Evolutionary conservation across 1,140 invertebrate genomes (phyloP).

Genomic region (Grapholita molesta): DNA sequence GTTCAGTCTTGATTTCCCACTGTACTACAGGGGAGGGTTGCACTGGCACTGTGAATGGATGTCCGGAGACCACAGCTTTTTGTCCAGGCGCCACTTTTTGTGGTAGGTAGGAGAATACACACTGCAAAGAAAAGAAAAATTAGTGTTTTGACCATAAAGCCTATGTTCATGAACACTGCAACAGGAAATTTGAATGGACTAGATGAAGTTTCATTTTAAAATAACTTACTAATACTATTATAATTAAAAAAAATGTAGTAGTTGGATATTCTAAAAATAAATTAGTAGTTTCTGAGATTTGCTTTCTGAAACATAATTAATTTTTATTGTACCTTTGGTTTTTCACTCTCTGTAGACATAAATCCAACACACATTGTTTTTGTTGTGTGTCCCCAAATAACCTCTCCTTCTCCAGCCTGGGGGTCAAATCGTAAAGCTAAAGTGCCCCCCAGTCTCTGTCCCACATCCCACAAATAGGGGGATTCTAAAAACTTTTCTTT

Average conservation of each 20-base stretch:
- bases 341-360: constrained; percentile 84
- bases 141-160: too few relatives aligned
- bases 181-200: too few relatives aligned
- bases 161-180: too few relatives aligned
- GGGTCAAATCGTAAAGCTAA: constrained; percentile 82
- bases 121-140: constrained; percentile 53
- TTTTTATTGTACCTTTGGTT: constrained; percentile 80
- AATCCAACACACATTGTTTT: constrained; percentile 93
- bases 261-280: too few relatives aligned
- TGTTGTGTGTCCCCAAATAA: constrained; percentile 93
- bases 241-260: too few relatives aligned
- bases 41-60: constrained; percentile 62
- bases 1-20: constrained; percentile 69
- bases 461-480: constrained; percentile 81
- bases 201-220: too few relatives aligned
- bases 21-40: constrained; percentile 56
- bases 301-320: too few relatives aligned
- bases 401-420: constrained; percentile 82
- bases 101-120: constrained; percentile 71
- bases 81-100: constrained; percentile 59
- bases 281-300: too few relatives aligned
- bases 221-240: too few relatives aligned
- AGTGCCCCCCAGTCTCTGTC: constrained; percentile 85
- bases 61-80: constrained; percentile 68
- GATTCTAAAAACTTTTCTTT: constrained; percentile 87